A percentile compares a stretch with the other conserved stretches of the same genome.
These are phyloP conservation scores for Lathronympha strigana DNA, from an alignment of 2,888 invertebrate species.

Conservation along the genomic window DNA sequence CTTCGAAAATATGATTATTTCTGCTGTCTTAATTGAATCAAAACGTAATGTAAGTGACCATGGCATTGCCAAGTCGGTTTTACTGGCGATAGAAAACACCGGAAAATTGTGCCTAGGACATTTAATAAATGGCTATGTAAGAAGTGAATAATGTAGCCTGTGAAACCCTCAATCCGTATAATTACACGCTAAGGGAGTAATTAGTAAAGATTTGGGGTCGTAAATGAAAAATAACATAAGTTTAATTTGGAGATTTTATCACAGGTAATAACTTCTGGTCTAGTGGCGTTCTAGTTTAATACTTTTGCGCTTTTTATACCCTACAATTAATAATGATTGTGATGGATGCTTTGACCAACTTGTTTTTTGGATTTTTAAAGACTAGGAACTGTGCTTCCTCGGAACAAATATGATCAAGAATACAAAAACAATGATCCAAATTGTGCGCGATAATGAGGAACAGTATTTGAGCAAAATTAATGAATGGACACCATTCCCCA, in stretches of 20 bases:
- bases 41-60: no score
- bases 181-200: slow-evolving; percentile 37
- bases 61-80: no score
- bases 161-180: slow-evolving; percentile 27
- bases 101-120: neutral
- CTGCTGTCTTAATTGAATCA: no score
- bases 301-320: slow-evolving; percentile 21
- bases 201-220: slow-evolving; percentile 33
- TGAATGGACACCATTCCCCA: no score
- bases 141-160: slow-evolving; percentile 17
- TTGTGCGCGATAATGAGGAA: no score
- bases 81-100: neutral
- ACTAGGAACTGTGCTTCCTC: neutral
- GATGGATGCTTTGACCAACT: slow-evolving; percentile 5
- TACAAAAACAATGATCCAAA: no score
- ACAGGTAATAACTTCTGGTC: slow-evolving; percentile 15
- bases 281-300: slow-evolving; percentile 17
- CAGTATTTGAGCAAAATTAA: no score
- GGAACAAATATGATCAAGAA: neutral
- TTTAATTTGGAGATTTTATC: slow-evolving; percentile 34
- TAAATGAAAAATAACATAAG: slow-evolving; percentile 30
- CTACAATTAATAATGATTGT: slow-evolving; percentile 16
- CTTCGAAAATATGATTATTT: no score
- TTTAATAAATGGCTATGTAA: slow-evolving; percentile 2
- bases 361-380: neutral